Evolutionary conservation across 2,113 vertebrate genomes (phyloP).

Genomic region (Trichechus manatus): DNA sequence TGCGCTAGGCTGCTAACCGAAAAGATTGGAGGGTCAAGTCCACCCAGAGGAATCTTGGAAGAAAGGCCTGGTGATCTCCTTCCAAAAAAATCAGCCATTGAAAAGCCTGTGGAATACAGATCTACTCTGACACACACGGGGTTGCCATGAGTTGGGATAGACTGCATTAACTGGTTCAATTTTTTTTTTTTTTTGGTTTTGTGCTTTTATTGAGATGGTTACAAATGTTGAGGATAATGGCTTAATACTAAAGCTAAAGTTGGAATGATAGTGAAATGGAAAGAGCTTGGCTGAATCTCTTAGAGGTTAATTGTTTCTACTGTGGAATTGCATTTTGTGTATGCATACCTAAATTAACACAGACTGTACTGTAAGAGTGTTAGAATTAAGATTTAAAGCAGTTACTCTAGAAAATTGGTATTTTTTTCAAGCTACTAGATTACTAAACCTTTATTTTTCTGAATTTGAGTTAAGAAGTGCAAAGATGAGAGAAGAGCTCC

Average conservation of each 20-base stretch:
- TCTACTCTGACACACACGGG: too few relatives aligned
- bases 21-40: background rate
- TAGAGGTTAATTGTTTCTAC: constrained; percentile 8
- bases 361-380: constrained; percentile 25
- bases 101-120: background rate
- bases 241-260: background rate
- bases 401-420: background rate
- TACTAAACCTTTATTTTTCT: constrained; percentile 15
- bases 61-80: background rate
- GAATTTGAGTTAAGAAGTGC: constrained; percentile 14
- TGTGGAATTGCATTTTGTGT: constrained; percentile 33
- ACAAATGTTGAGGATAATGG: background rate
- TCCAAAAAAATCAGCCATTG: background rate
- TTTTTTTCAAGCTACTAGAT: constrained; percentile 19
- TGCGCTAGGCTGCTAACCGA: background rate
- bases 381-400: constrained; percentile 64
- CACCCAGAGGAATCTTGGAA: background rate
- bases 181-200: background rate
- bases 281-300: background rate
- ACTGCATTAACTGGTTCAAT: background rate
- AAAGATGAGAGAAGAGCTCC: constrained; percentile 13
- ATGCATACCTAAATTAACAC: background rate
- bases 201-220: background rate
- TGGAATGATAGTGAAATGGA: background rate
- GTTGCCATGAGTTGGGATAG: background rate